Base-by-base conservation (phyloP, 1,140 invertebrate genomes). In the Magallana angulata region DNA sequence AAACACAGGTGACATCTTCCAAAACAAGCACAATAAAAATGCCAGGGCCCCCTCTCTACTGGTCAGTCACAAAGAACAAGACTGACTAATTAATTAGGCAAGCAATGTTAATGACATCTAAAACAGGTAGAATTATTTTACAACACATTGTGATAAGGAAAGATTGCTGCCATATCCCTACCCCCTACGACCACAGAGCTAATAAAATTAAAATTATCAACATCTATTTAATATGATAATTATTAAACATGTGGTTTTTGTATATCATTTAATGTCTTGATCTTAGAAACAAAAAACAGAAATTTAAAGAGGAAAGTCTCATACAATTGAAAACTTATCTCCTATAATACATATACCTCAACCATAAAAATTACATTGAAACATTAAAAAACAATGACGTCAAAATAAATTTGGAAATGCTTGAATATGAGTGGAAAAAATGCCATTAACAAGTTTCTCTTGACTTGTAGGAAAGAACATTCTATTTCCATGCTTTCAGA, bases 1-100 rank as follows among this genome's bases (percentile, higher is more conserved):
- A 30, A 30, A 76, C 68, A 76, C 12, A 68, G 24, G 68, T 76
- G 68, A 76, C 68, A 76, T 76, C 68, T 30, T 12, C 18, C 18
- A 76, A 48, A 76, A 76, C 68, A 76, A 76, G 68, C 36, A 18
- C 36, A 24, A 76, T 76, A 76, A 76, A 76, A 76, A 18, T 76
- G 68, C 68, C 68, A 76, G 6, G 7, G 6, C 24, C 36, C 7
- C 36, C 68, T 76, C 68, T 12, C 68, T 12, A 76, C 18, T 76
- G 68, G 68, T 76, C 68, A 76, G 24, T 12, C 16, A 64, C 8
- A 12, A 71, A 71, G 68, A 71, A 71, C 68, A 71, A 71, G 68
- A 71, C 24, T 36, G 68, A 7, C 36, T 76, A 76, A 76, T 76
- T 76, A 76, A 76, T 76, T 71, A 76, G 68, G 24, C 24, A 76